Evolutionary conservation across 2,113 vertebrate species (phyloP).

Genomic region (Halcyon senegalensis): DNA sequence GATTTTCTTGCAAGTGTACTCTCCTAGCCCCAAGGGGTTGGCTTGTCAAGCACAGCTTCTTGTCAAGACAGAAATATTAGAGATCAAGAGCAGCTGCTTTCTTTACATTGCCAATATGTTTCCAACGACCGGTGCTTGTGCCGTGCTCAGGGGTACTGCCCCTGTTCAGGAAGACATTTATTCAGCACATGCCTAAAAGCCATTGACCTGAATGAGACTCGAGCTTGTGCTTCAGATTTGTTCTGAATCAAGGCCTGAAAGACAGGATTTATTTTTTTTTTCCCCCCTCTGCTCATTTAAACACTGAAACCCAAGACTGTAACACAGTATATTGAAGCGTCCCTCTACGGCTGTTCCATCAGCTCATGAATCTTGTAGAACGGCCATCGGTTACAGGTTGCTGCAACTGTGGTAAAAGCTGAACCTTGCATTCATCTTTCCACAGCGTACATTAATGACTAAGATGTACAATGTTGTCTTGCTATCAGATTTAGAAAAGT

Average conservation of each 20-base stretch:
- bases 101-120: background rate
- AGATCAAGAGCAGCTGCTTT: background rate
- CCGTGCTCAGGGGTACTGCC: fast-evolving
- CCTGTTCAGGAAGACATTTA: background rate
- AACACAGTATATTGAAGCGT: background rate
- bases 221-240: background rate
- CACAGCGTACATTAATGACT: background rate
- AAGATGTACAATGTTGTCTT: conserved; percentile 14
- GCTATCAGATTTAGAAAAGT: conserved; percentile 19
- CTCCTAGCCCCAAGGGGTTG: background rate
- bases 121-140: background rate
- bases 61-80: background rate
- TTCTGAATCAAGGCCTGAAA: background rate
- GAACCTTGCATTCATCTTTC: conserved; percentile 40
- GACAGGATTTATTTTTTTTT: background rate
- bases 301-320: conserved; percentile 21
- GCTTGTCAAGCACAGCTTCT: background rate
- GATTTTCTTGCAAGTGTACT: background rate
- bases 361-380: conserved; percentile 51
- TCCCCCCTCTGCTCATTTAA: background rate
- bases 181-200: background rate
- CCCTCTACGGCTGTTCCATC: background rate
- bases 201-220: background rate
- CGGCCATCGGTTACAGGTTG: conserved; percentile 34
- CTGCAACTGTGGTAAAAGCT: conserved; percentile 3